Evolutionary conservation across 2,888 invertebrate genomes (phyloP).

Genomic region (Noctua janthina): DNA sequence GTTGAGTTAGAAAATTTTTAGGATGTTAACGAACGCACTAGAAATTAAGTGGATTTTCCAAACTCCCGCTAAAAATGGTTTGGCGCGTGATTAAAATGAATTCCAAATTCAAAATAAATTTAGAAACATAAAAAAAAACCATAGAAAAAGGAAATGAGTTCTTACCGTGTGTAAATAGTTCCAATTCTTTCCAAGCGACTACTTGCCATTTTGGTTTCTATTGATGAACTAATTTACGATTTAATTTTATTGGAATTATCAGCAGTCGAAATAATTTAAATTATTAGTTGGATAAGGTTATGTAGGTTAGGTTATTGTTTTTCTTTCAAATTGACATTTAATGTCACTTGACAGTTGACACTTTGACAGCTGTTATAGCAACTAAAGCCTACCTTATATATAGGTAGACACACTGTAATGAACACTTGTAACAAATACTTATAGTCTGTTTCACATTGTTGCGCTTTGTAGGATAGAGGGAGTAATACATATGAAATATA

Average conservation of each 20-base stretch:
- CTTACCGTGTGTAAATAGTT: slow-evolving; percentile 93
- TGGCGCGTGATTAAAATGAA: slow-evolving; percentile 46
- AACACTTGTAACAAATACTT: background rate
- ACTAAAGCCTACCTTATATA: too few relatives aligned
- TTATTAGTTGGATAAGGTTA: background rate
- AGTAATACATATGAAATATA: too few relatives aligned
- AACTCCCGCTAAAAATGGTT: slow-evolving; percentile 51
- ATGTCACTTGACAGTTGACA: background rate
- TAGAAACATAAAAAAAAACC: slow-evolving; percentile 14
- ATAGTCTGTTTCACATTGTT: background rate
- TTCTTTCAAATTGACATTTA: slow-evolving; percentile 2
- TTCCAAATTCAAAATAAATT: slow-evolving; percentile 40
- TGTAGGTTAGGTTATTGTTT: slow-evolving; percentile 19
- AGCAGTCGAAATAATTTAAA: background rate
- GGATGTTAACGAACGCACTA: background rate
- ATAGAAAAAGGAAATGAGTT: slow-evolving; percentile 18
- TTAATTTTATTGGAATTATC: background rate
- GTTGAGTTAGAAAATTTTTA: background rate
- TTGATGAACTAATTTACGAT: background rate
- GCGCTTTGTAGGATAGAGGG: too few relatives aligned
- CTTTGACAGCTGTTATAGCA: background rate
- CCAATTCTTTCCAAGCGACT: slow-evolving; percentile 94
- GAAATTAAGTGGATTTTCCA: background rate
- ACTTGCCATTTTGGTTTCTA: slow-evolving; percentile 89
- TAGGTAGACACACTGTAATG: background rate